These are phyloP conservation scores for Chloropsis hardwickii DNA, from an alignment of 2,113 vertebrate species.

Conservation along the genomic window DNA sequence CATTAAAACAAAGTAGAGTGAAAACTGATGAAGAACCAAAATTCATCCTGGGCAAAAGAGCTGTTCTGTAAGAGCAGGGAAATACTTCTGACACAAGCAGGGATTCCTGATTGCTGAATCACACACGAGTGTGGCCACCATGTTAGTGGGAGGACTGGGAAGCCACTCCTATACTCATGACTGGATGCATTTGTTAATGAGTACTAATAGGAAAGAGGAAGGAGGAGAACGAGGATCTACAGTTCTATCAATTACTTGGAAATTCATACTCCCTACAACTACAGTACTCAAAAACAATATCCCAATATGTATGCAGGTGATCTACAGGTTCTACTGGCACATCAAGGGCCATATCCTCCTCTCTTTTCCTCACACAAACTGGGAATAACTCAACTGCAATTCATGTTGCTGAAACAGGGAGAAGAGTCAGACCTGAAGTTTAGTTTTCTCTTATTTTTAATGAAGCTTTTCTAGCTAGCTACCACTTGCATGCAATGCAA, in stretches of 20 bases:
- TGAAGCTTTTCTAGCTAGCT: not conserved
- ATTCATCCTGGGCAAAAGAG: not conserved
- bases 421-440: not conserved
- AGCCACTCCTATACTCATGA: not conserved
- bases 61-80: not conserved
- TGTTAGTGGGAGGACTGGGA: not conserved
- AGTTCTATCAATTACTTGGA: not conserved
- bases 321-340: not conserved
- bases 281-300: not conserved
- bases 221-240: not conserved
- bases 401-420: not conserved
- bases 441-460: not conserved
- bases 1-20: not conserved
- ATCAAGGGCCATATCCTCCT: accelerated
- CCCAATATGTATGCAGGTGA: not conserved
- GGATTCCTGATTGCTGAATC: not conserved
- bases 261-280: not conserved
- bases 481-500: not conserved
- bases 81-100: not conserved
- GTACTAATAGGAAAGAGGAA: not conserved
- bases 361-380: not conserved
- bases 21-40: not conserved
- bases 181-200: not conserved
- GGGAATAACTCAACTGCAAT: not conserved
- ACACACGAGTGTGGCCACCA: not conserved